Evolutionary conservation across 2,113 vertebrate genomes (phyloP), one percentile per base, ranked within the genome.

Genomic region (Triplophysa dalaica): DNA sequence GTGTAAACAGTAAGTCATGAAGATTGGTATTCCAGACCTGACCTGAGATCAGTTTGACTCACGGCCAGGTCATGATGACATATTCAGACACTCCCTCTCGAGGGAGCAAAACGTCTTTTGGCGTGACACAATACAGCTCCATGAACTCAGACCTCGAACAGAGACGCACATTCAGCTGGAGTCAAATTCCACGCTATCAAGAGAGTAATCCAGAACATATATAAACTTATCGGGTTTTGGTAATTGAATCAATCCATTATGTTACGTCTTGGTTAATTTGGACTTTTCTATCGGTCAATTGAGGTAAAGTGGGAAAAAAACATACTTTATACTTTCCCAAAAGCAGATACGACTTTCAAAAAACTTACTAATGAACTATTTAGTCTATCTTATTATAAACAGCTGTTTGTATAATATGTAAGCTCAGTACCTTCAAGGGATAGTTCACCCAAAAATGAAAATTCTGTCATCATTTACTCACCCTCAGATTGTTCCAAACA

Each of bases 21-120:
- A 80, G 87, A 91, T 92, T 69, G 87, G 73, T 86, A 89, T 89
- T 90, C 89, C 92, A 91, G 90, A 88, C 83, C 60, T 83, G 85
- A 87, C 85, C 80, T 16, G 41, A 72, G 84, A 75, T 83, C 80
- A 21, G 73, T 72, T 41, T 70, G 82, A 81, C 85, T 88, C 82
- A 63, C 33, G n/a, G 69, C 72, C 81, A 64, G 43, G 58, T 79
- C 77, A 86, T 91, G 90, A 92, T 92, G 88, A 89, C 86, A 91
- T 89, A 86, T 83, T 24, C 90, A 92, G 90, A 82, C 82, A 45
- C 70, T 9, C 75, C 72, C 82, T 84, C 87, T n/a, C 1, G 13
- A 72, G 77, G 85, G 85, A 84, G 68, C 24, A 22, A 80, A 82
- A 82, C 83, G 86, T 88, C 84, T 58, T 38, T 81, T 80, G 41